Conservation (phyloP, 2,113 vertebrate species). For the Girardinichthys multiradiatus region DNA sequence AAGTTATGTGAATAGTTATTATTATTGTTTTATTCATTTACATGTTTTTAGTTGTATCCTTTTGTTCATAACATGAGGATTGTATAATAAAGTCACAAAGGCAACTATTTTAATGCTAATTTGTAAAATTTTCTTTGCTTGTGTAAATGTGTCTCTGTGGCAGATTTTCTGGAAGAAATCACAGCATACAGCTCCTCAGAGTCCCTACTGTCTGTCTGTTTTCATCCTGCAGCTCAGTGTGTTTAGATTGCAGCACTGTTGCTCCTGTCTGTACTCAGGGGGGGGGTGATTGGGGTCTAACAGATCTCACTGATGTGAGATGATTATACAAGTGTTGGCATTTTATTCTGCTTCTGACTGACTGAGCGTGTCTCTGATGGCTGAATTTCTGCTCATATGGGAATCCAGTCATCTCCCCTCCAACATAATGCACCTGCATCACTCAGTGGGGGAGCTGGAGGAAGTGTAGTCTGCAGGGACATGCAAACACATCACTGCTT, state of each 20-base stretch:
- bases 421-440: conserved; percentile 25
- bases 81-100: background rate
- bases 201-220: background rate
- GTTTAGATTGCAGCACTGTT: background rate
- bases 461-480: background rate
- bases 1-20: background rate
- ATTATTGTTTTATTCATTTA: background rate
- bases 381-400: conserved; percentile 9
- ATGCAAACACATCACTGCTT: background rate
- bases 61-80: background rate
- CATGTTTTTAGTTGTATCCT: background rate
- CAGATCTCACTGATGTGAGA: conserved; percentile 34
- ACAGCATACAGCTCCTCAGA: conserved; percentile 3
- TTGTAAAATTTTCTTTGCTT: background rate
- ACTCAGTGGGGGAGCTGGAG: conserved; percentile 10
- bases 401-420: conserved; percentile 2
- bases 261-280: conserved; percentile 14
- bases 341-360: conserved; percentile 22
- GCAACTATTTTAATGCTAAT: background rate
- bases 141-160: background rate
- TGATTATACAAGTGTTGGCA: conserved; percentile 28
- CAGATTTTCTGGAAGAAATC: background rate
- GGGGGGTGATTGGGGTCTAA: background rate
- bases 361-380: conserved; percentile 6
- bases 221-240: background rate